A percentile compares a stretch with the other conserved stretches of the same genome.
Conservation (phyloP, 2,888 invertebrate species). For the Ormyrus nitidulus region DNA sequence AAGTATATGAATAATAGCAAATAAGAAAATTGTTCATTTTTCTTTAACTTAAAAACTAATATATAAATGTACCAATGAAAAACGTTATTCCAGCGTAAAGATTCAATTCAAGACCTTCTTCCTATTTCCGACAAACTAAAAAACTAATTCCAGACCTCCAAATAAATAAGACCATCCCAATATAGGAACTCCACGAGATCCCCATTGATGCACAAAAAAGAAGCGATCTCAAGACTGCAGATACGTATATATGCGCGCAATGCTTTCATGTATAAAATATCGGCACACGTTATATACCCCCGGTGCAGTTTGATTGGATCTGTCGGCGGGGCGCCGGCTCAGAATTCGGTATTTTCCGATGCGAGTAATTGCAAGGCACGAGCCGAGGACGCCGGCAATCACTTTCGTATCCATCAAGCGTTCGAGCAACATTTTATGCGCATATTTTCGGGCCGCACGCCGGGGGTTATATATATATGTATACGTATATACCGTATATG, state of each 20-base stretch:
- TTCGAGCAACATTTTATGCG: constrained; percentile 43
- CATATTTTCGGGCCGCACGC: constrained; percentile 38
- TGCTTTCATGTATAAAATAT: constrained; percentile 42
- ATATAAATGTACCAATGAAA: background rate
- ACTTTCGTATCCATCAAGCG: constrained; percentile 37
- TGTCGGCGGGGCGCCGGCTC: background rate
- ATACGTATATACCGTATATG: background rate
- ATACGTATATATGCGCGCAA: background rate
- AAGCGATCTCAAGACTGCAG: too few relatives aligned
- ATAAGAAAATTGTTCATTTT: too few relatives aligned
- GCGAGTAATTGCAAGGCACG: constrained; percentile 44
- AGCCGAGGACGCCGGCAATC: constrained; percentile 39
- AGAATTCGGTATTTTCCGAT: constrained; percentile 43
- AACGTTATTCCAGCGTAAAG: constrained; percentile 16
- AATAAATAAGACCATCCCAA: too few relatives aligned
- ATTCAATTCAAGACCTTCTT: constrained; percentile 7
- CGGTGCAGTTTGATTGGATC: constrained; percentile 40
- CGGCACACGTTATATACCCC: background rate
- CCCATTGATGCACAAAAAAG: too few relatives aligned
- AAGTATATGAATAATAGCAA: too few relatives aligned
- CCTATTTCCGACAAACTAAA: too few relatives aligned
- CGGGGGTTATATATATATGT: background rate
- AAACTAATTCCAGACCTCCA: too few relatives aligned
- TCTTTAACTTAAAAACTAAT: too few relatives aligned
- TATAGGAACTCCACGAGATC: too few relatives aligned